These are phyloP conservation scores for Alethe diademata DNA, from an alignment of 2,113 vertebrate species.

Conservation along the genomic window DNA sequence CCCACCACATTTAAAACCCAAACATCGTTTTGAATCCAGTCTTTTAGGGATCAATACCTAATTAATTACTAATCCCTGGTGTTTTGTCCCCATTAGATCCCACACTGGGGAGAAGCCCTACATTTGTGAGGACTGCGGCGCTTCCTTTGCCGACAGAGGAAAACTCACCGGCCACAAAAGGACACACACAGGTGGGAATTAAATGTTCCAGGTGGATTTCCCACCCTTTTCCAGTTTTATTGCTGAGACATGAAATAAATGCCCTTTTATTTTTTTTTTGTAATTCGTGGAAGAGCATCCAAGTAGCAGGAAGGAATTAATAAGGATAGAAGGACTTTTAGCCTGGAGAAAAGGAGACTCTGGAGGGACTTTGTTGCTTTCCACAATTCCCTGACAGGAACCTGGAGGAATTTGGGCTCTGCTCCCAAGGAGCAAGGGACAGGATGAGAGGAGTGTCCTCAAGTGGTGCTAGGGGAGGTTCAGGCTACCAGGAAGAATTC, in stretches of 20 bases:
- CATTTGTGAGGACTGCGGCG: constrained; percentile 70
- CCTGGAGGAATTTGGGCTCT: background rate
- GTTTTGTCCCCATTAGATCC: constrained; percentile 6
- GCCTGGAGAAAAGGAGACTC: background rate
- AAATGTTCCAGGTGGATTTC: background rate
- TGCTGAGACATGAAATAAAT: background rate
- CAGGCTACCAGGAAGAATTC: background rate
- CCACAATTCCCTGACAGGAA: no score
- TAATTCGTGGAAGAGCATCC: background rate
- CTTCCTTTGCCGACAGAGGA: constrained; percentile 63
- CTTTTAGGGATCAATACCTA: background rate
- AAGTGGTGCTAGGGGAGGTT: background rate
- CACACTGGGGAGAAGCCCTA: constrained; percentile 74
- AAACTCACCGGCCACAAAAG: constrained; percentile 70
- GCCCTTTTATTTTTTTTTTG: background rate
- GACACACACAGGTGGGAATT: constrained; percentile 68
- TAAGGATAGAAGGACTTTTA: background rate
- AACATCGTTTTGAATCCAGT: rapidly evolving
- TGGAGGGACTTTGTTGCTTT: background rate
- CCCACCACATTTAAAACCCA: background rate
- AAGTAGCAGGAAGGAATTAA: background rate
- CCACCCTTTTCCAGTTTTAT: background rate
- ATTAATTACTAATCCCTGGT: background rate
- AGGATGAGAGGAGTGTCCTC: background rate
- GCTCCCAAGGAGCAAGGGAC: background rate